Conservation (phyloP, 2,888 invertebrate species). For the Pseudeuparius sepicola region DNA sequence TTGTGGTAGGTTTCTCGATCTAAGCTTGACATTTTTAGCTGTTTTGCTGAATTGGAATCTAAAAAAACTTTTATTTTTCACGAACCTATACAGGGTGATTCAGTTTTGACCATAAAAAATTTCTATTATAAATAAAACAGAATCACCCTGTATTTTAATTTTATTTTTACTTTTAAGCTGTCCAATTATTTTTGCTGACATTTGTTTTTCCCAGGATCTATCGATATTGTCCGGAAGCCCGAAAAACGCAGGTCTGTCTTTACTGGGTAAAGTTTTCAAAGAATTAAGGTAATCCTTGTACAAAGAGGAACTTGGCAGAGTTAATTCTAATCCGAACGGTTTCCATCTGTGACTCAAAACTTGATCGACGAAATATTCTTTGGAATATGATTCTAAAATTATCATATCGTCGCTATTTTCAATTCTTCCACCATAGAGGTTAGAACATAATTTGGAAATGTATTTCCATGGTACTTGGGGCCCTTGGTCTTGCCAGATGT, state of each 20-base stretch:
- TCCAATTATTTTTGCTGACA: conserved; percentile 24
- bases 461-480: conserved; percentile 56
- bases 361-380: conserved; percentile 48
- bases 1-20: conserved; percentile 38
- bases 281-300: conserved; percentile 55
- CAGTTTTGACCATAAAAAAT: too few species aligned
- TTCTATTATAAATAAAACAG: too few species aligned
- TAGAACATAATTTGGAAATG: conserved; percentile 65
- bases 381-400: conserved; percentile 57
- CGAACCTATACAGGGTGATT: too few species aligned
- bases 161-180: conserved; percentile 26
- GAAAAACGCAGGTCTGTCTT: conserved; percentile 66
- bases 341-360: conserved; percentile 51
- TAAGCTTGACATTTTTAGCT: too few species aligned
- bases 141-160: neutral
- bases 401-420: conserved; percentile 66
- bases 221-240: conserved; percentile 83
- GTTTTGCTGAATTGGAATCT: too few species aligned
- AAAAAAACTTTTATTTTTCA: too few species aligned
- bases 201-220: conserved; percentile 61
- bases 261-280: conserved; percentile 58
- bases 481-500: conserved; percentile 35
- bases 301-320: conserved; percentile 9
- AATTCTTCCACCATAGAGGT: conserved; percentile 77
- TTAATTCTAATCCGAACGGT: conserved; percentile 39